These are phyloP conservation scores for Lepetodrilus schrolli DNA, from an alignment of 2,888 invertebrate genomes.

Conservation along the genomic window DNA sequence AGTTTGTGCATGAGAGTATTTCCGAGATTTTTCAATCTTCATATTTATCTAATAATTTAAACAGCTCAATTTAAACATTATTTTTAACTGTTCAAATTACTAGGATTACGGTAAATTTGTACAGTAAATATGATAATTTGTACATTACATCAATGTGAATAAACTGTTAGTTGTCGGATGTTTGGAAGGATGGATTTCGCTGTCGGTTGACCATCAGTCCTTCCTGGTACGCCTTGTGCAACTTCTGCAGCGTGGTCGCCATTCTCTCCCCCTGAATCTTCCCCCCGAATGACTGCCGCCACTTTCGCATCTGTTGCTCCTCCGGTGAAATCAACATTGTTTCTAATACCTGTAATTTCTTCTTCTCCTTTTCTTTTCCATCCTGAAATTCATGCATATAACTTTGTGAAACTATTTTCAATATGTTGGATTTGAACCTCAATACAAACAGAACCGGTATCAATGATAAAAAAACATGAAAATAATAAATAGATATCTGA, in stretches of 20 bases:
- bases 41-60: too few relatives aligned
- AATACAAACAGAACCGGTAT: background rate
- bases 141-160: too few relatives aligned
- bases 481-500: conserved; percentile 30
- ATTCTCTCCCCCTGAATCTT: conserved; percentile 62
- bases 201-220: too few relatives aligned
- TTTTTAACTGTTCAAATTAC: too few relatives aligned
- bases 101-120: too few relatives aligned
- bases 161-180: too few relatives aligned
- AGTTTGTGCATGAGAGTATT: too few relatives aligned
- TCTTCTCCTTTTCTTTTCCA: conserved; percentile 12
- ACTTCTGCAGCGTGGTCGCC: conserved; percentile 61
- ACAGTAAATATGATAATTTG: too few relatives aligned
- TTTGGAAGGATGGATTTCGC: too few relatives aligned
- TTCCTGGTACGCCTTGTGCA: conserved; percentile 63
- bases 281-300: conserved; percentile 61
- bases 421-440: background rate
- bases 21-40: too few relatives aligned
- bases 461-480: background rate
- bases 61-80: too few relatives aligned
- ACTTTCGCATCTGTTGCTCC: conserved; percentile 52
- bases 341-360: background rate
- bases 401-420: background rate
- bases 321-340: conserved; percentile 19
- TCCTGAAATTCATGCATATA: too few relatives aligned